These are phyloP conservation scores for Phylloscopus collybita DNA, from an alignment of 2,797 vertebrate genomes.

Conservation along the genomic window DNA sequence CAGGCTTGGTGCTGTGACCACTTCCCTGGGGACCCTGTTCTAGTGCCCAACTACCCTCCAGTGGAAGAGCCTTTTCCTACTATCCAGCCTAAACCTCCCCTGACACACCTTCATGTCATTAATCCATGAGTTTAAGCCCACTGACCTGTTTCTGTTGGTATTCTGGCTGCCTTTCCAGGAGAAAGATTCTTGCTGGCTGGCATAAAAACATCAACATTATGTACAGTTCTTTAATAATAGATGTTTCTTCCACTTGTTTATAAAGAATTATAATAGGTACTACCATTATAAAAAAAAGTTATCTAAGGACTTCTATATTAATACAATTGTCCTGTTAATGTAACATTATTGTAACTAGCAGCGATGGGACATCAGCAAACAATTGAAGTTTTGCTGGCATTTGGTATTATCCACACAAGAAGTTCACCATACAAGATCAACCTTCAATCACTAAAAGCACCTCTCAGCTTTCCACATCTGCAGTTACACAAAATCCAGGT, in stretches of 20 bases:
- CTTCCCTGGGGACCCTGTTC: neutral
- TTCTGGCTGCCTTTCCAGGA: neutral
- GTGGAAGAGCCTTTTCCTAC: neutral
- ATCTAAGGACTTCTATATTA: neutral
- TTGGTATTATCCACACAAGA: neutral
- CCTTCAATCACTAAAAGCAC: neutral
- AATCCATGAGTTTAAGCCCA: neutral
- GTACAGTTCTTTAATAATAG: neutral
- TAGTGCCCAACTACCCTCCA: neutral
- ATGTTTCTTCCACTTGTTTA: neutral
- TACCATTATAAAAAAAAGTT: neutral
- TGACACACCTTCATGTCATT: neutral
- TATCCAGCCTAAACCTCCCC: neutral
- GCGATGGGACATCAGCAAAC: neutral
- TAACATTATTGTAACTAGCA: neutral
- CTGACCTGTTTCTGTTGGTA: neutral
- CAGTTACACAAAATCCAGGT: neutral
- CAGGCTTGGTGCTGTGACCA: neutral
- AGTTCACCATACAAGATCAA: neutral
- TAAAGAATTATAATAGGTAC: neutral
- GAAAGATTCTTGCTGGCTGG: neutral
- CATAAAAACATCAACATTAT: neutral
- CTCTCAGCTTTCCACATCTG: neutral
- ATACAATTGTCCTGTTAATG: neutral
- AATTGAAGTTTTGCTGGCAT: neutral